Percentiles rank a stretch among this genome's conserved stretches.
Evolutionary conservation across 1,140 invertebrate species (phyloP).

Genomic region (Atta colombica): DNA sequence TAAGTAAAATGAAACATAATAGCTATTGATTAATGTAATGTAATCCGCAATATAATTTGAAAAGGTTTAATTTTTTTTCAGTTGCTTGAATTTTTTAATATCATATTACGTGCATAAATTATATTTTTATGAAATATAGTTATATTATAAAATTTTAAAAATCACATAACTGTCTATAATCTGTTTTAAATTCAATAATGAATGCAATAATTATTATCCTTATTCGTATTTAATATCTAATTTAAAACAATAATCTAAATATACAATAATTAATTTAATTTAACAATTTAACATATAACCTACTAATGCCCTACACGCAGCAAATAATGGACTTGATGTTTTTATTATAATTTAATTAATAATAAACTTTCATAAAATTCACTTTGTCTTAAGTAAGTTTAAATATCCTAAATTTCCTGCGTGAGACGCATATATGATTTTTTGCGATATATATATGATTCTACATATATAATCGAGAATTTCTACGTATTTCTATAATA

Average conservation of each 20-base stretch:
- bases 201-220: not conserved
- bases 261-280: too few species aligned
- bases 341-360: not conserved
- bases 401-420: not conserved
- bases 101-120: not conserved
- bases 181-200: not conserved
- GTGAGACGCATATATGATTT: not conserved
- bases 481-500: not conserved
- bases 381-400: not conserved
- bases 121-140: conserved; percentile 3
- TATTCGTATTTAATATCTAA: not conserved
- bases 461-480: not conserved
- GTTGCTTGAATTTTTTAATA: not conserved
- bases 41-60: not conserved
- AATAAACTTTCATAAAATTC: not conserved
- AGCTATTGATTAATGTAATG: conserved; percentile 1
- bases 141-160: not conserved
- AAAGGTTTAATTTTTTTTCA: not conserved
- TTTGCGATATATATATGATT: conserved; percentile 8
- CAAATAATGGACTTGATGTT: too few species aligned
- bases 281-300: too few species aligned
- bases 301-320: too few species aligned
- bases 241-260: not conserved
- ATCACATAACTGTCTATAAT: not conserved
- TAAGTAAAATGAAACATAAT: not conserved